Evolutionary conservation across 2,888 invertebrate species (phyloP).

Genomic region (Phlogophora meticulosa): DNA sequence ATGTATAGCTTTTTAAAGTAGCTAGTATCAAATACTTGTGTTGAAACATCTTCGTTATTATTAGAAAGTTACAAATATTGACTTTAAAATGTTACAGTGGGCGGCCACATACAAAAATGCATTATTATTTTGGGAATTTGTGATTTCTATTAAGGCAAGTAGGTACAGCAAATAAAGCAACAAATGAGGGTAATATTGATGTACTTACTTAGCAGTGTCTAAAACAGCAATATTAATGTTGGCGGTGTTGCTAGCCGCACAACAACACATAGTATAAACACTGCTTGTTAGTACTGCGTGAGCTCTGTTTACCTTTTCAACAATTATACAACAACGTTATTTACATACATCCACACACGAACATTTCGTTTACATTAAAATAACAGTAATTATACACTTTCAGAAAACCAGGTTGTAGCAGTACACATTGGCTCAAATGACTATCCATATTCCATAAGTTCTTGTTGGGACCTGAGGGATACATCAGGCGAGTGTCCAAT

Average conservation of each 20-base stretch:
- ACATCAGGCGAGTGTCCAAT: too few relatives aligned
- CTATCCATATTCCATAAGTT: too few relatives aligned
- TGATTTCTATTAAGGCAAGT: too few relatives aligned
- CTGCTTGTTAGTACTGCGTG: constrained; percentile 36
- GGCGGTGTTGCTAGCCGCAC: constrained; percentile 7
- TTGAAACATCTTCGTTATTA: neutral
- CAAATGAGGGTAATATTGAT: neutral
- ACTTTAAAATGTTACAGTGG: too few relatives aligned
- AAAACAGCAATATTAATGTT: constrained; percentile 34
- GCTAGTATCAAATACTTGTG: neutral
- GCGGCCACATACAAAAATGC: too few relatives aligned
- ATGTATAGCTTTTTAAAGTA: neutral
- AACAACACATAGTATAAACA: constrained; percentile 40
- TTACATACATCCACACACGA: constrained; percentile 39
- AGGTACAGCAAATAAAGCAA: neutral
- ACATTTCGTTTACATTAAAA: constrained; percentile 23
- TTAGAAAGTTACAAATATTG: neutral
- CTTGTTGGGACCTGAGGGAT: too few relatives aligned
- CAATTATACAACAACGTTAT: constrained; percentile 52
- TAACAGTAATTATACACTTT: constrained; percentile 30
- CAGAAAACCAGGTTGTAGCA: neutral
- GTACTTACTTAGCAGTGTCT: neutral
- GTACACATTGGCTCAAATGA: neutral
- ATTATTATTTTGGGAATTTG: too few relatives aligned
- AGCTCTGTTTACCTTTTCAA: constrained; percentile 45